phyloP scores from a whole-genome alignment of 2,888 invertebrate genomes.

The Noctua janthe region DNA sequence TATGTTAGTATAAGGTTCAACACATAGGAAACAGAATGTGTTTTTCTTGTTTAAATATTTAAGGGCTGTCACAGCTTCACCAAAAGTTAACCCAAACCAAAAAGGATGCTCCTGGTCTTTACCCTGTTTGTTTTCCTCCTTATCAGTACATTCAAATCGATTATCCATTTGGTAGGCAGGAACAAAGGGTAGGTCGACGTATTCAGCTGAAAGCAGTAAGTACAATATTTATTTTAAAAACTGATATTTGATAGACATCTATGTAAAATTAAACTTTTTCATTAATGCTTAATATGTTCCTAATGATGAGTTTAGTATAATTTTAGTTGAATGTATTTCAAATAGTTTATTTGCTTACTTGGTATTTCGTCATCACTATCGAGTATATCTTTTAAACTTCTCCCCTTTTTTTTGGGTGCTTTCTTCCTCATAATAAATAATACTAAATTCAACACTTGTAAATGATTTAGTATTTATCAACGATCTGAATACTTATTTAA shows the following conservation, averaged over 20 bases:
- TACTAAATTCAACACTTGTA: neutral
- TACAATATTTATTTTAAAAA: neutral
- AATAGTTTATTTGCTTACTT: constrained; percentile 65
- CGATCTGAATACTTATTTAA: too few species aligned
- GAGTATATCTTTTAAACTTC: constrained; percentile 67
- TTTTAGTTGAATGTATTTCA: neutral
- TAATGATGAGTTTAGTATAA: neutral
- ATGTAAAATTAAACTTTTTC: neutral
- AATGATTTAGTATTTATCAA: too few species aligned
- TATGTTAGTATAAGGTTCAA: constrained; percentile 68
- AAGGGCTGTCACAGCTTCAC: neutral
- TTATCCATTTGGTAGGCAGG: constrained; percentile 76
- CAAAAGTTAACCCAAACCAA: neutral
- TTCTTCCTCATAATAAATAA: constrained; percentile 6
- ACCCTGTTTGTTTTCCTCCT: constrained; percentile 21
- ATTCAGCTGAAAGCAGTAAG: constrained; percentile 69
- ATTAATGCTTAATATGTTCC: neutral
- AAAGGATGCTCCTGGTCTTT: neutral
- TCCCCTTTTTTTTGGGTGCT: neutral
- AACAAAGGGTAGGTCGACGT: constrained; percentile 68
- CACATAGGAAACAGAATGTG: constrained; percentile 72
- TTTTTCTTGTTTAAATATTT: constrained; percentile 71
- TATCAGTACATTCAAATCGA: constrained; percentile 68
- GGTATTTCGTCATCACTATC: constrained; percentile 82
- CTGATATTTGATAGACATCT: neutral